phyloP scores from a whole-genome alignment of 1,140 invertebrate species.

The Planococcus citri region DNA sequence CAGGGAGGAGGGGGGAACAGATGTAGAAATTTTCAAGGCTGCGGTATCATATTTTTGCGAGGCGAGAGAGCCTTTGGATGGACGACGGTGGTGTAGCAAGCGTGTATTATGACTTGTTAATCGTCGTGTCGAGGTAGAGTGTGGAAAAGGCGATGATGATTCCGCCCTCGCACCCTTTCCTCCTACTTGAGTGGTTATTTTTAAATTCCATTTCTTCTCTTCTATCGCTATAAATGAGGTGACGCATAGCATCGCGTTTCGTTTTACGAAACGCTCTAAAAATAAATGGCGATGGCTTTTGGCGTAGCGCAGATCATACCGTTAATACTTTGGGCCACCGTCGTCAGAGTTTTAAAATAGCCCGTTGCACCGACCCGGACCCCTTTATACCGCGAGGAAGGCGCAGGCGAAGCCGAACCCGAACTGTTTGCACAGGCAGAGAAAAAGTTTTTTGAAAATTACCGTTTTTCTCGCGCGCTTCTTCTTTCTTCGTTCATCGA shows the following conservation, averaged over 20 bases:
- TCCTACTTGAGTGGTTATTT: conserved; percentile 3
- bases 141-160: neutral
- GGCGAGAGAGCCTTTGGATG: no score
- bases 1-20: neutral
- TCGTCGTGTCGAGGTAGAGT: neutral
- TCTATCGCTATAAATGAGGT: conserved; percentile 19
- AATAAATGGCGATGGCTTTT: conserved; percentile 18
- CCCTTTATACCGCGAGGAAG: neutral
- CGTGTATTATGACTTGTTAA: conserved; percentile 15
- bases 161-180: conserved; percentile 10
- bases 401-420: neutral
- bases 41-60: neutral
- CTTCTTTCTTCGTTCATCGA: conserved; percentile 1
- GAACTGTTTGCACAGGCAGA: neutral
- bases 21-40: neutral
- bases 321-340: conserved; percentile 14
- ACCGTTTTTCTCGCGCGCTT: neutral
- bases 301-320: conserved; percentile 15
- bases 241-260: conserved; percentile 18
- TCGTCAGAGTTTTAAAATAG: conserved; percentile 18
- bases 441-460: conserved; percentile 10
- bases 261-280: conserved; percentile 17
- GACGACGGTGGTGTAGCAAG: no score
- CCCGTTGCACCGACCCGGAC: conserved; percentile 8
- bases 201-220: conserved; percentile 17